These are phyloP conservation scores for Neofelis nebulosa DNA, from an alignment of 2,113 vertebrate species.

Conservation along the genomic window DNA sequence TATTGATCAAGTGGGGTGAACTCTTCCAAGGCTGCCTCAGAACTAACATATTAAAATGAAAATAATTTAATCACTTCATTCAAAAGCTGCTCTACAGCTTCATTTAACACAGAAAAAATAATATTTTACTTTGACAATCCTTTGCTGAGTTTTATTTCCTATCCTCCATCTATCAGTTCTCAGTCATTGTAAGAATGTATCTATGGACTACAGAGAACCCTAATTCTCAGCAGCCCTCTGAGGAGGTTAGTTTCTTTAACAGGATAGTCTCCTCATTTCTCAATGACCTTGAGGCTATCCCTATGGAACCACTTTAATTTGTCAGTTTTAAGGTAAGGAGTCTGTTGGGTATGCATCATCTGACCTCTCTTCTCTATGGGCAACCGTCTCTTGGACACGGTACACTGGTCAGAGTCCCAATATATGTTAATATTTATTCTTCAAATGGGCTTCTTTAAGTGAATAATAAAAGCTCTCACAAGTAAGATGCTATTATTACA, in stretches of 20 bases:
- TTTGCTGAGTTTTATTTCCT: background rate
- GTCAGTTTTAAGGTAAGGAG: background rate
- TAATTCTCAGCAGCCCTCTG: background rate
- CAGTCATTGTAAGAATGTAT: background rate
- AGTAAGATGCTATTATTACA: background rate
- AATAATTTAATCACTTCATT: background rate
- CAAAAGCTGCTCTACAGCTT: background rate
- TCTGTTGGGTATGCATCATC: background rate
- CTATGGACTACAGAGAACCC: background rate
- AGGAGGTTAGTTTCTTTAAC: constrained; percentile 11
- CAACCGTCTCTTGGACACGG: background rate
- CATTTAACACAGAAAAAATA: background rate
- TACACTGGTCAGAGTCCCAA: background rate
- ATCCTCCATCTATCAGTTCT: constrained; percentile 12
- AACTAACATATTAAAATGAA: constrained; percentile 5
- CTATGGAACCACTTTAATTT: background rate
- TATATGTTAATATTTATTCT: constrained; percentile 1
- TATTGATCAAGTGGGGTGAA: background rate
- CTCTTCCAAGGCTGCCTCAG: background rate
- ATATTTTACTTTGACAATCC: background rate
- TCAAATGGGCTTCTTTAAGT: background rate
- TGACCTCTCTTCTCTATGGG: background rate
- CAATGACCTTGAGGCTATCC: background rate
- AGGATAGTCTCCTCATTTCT: background rate
- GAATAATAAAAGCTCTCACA: background rate